Conservation (phyloP, 2,797 vertebrate genomes). For the Anas acuta region DNA sequence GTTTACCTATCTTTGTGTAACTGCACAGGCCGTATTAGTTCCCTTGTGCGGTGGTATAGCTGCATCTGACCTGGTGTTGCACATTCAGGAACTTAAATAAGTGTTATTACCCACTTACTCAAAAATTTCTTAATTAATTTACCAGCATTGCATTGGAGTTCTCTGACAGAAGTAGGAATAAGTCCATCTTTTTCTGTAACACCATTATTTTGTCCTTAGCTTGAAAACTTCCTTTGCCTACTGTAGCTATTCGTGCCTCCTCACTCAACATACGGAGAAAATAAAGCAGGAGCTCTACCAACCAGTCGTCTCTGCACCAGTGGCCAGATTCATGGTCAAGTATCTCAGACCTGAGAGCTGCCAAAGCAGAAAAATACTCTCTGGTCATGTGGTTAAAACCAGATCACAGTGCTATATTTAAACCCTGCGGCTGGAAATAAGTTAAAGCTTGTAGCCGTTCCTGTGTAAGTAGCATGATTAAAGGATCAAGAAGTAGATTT, state of each 20-base stretch:
- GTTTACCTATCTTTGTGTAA: neutral
- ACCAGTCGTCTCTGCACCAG: neutral
- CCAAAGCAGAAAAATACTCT: neutral
- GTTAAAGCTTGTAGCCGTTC: neutral
- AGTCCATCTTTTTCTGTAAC: neutral
- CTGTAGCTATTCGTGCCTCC: neutral
- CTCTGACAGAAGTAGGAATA: neutral
- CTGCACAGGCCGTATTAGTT: neutral
- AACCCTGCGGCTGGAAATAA: neutral
- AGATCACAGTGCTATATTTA: neutral
- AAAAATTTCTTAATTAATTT: neutral
- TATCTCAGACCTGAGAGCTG: neutral
- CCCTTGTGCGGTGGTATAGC: neutral
- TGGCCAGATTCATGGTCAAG: neutral
- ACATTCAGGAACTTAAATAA: neutral
- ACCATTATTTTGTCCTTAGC: neutral
- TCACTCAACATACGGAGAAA: neutral
- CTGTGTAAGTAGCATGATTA: neutral
- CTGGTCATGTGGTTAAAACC: neutral
- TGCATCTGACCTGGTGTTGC: neutral
- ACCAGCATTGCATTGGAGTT: neutral
- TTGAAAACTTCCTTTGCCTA: neutral
- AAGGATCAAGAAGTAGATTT: neutral
- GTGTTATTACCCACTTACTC: neutral
- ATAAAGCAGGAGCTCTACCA: neutral